These are phyloP conservation scores for Mesoclemmys tuberculata DNA, from an alignment of 2,113 vertebrate species.

Conservation along the genomic window DNA sequence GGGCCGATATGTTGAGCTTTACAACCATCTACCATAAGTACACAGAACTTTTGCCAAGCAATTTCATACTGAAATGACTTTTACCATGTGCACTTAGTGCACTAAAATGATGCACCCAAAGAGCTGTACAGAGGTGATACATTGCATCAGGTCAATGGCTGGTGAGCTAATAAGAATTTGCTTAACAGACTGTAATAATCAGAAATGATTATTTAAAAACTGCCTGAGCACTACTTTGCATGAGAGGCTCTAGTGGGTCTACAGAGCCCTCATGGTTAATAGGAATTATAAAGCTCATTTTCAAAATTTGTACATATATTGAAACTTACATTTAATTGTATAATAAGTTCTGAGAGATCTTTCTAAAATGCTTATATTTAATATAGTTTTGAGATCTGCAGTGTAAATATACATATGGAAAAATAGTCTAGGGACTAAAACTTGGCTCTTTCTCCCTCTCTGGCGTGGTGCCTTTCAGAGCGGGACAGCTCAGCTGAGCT, in stretches of 20 bases:
- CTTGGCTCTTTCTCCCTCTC: neutral
- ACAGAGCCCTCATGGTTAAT: neutral
- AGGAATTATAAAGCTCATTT: neutral
- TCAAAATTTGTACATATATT: neutral
- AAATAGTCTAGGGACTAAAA: neutral
- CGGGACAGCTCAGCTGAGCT: neutral
- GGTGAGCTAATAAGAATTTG: conserved; percentile 10
- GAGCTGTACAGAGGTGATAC: neutral
- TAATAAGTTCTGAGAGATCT: neutral
- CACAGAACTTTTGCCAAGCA: neutral
- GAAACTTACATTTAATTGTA: neutral
- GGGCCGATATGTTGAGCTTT: neutral
- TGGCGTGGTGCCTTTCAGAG: neutral
- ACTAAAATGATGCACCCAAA: neutral
- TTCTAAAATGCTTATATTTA: neutral
- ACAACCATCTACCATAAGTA: neutral
- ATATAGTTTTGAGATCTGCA: neutral
- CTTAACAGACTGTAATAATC: conserved; percentile 5
- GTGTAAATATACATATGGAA: neutral
- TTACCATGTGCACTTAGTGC: neutral
- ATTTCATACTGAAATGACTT: neutral
- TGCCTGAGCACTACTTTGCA: neutral
- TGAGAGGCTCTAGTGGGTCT: neutral
- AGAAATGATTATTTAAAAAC: conserved; percentile 28
- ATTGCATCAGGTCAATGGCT: neutral